A percentile compares a stretch with the other conserved stretches of the same genome.
Evolutionary conservation across 2,888 invertebrate genomes (phyloP).

Genomic region (Sinhomidia bicolor): DNA sequence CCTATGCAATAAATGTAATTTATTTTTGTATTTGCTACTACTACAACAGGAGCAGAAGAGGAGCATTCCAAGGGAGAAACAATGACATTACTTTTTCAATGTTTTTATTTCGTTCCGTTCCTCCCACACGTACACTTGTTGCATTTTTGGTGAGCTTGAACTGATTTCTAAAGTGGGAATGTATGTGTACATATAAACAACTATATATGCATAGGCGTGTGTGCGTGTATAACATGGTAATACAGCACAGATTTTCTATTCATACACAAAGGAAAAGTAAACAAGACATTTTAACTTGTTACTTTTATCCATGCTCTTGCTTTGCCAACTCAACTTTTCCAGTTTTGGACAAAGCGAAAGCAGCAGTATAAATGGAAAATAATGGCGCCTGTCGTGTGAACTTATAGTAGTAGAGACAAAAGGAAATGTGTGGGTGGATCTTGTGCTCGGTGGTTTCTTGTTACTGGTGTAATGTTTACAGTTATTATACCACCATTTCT

Average conservation of each 20-base stretch:
- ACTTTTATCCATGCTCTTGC: conserved; percentile 1
- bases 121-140: conserved; percentile 50
- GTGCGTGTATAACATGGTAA: background rate
- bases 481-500: too few species aligned
- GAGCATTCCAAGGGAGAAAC: conserved; percentile 15
- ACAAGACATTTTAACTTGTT: conserved; percentile 7
- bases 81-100: background rate
- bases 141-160: conserved; percentile 52
- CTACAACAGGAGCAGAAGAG: background rate
- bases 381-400: background rate
- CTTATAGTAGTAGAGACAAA: background rate
- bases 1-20: background rate
- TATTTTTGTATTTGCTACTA: too few species aligned
- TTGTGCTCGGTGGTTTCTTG: background rate
- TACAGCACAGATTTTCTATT: conserved; percentile 5
- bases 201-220: background rate
- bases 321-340: background rate
- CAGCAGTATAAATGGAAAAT: background rate
- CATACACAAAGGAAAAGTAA: conserved; percentile 5
- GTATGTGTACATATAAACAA: background rate
- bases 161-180: conserved; percentile 41
- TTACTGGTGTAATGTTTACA: too few species aligned
- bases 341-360: background rate
- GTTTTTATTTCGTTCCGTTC: conserved; percentile 4
- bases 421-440: background rate